Evolutionary conservation across 2,888 invertebrate genomes (phyloP).

Genomic region (Petrophora chlorosata): DNA sequence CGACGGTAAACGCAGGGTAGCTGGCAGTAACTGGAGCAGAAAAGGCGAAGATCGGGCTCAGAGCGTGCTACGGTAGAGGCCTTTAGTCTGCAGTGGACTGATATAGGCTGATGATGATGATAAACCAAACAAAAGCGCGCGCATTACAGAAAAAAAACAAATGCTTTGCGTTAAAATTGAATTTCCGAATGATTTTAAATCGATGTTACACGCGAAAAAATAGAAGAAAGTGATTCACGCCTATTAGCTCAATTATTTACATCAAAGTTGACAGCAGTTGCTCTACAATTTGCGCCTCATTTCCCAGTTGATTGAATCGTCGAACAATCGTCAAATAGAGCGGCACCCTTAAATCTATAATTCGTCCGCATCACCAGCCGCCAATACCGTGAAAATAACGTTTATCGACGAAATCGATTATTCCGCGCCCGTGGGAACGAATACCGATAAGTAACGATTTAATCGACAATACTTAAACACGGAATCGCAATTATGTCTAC

Average conservation of each 20-base stretch:
- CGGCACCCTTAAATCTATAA: constrained; percentile 29
- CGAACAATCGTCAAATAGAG: constrained; percentile 26
- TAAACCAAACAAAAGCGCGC: no score
- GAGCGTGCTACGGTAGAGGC: no score
- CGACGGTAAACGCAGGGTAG: no score
- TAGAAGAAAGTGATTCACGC: no score
- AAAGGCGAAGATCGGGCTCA: no score
- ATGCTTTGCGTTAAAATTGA: no score
- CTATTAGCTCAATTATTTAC: not conserved
- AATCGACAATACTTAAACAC: constrained; percentile 29
- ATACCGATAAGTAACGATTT: constrained; percentile 26
- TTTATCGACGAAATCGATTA: constrained; percentile 40
- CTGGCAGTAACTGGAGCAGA: no score
- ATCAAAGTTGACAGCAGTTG: not conserved
- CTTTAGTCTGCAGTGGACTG: no score
- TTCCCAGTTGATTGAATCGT: constrained; percentile 18
- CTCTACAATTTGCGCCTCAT: constrained; percentile 11
- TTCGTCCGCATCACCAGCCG: constrained; percentile 28
- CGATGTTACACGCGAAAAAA: no score
- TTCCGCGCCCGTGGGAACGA: constrained; percentile 50
- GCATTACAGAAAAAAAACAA: no score
- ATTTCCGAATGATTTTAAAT: no score
- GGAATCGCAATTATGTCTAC: constrained; percentile 21
- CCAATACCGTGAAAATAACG: constrained; percentile 26
- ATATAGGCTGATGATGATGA: no score